These are phyloP conservation scores for Sturnus vulgaris DNA, from an alignment of 2,113 vertebrate species.

Conservation along the genomic window DNA sequence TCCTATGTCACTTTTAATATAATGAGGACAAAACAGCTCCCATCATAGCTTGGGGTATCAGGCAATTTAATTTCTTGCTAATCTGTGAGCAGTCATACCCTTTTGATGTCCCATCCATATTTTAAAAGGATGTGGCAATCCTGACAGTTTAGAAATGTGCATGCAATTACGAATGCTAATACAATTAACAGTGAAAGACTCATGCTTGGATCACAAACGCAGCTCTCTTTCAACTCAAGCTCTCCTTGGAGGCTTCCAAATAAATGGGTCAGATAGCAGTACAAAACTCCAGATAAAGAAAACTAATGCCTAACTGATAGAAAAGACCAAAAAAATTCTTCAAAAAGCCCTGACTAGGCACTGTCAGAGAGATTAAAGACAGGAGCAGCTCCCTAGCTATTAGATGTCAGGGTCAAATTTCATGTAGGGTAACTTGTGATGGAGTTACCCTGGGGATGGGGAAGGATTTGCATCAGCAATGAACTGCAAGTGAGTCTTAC, in stretches of 20 bases:
- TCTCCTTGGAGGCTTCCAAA: neutral
- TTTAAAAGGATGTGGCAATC: conserved; percentile 8
- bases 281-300: conserved; percentile 13
- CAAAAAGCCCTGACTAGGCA: neutral
- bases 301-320: neutral
- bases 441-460: neutral
- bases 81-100: neutral
- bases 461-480: neutral
- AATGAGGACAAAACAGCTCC: neutral
- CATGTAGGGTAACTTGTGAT: neutral
- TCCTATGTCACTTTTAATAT: neutral
- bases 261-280: conserved; percentile 1
- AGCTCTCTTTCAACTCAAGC: neutral
- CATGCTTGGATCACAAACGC: neutral
- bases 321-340: neutral
- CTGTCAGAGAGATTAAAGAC: conserved; percentile 7
- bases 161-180: conserved; percentile 4
- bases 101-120: neutral
- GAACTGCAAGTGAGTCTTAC: neutral
- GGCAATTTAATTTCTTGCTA: neutral
- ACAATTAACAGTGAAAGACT: conserved; percentile 17
- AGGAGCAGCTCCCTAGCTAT: neutral
- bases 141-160: conserved; percentile 7
- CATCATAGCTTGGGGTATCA: neutral
- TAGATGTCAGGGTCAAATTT: neutral